Percentiles rank a stretch among this genome's conserved stretches.
Conservation (phyloP, 2,888 invertebrate species). For the Megamerina dolium region DNA sequence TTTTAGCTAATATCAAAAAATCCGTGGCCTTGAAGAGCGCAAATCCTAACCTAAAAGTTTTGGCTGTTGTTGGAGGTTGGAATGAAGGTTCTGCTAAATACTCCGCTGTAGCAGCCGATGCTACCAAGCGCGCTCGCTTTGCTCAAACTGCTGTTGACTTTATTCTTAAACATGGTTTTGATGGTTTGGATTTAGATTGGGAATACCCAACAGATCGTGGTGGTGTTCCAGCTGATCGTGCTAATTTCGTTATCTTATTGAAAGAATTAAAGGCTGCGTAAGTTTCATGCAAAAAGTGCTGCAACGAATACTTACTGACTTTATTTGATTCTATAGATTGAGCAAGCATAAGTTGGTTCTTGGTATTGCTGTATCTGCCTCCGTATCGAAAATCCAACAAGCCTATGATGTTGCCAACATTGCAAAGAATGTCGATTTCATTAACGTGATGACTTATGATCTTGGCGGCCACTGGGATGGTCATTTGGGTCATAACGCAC, state of each 20-base stretch:
- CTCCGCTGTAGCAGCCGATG: constrained; percentile 71
- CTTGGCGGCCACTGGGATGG: constrained; percentile 26
- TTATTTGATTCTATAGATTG: too few relatives aligned
- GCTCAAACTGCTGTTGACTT: constrained; percentile 68
- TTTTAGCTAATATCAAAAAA: constrained; percentile 26
- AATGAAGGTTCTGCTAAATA: constrained; percentile 87
- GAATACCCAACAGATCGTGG: constrained; percentile 70
- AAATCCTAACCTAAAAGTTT: constrained; percentile 55
- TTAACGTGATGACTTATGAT: constrained; percentile 40
- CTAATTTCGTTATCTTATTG: constrained; percentile 23
- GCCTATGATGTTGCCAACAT: constrained; percentile 35
- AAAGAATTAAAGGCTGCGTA: constrained; percentile 27
- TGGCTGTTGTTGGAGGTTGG: constrained; percentile 89
- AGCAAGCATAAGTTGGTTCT: too few relatives aligned
- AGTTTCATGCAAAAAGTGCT: too few relatives aligned
- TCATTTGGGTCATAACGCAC: constrained; percentile 30
- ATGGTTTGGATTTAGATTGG: constrained; percentile 90
- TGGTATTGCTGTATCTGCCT: constrained; percentile 49
- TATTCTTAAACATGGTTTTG: constrained; percentile 70
- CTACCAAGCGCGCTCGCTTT: constrained; percentile 64
- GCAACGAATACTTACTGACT: neutral
- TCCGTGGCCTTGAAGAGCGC: constrained; percentile 27
- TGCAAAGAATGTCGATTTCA: constrained; percentile 28
- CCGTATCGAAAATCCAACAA: constrained; percentile 19
- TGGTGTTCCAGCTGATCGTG: constrained; percentile 24